Conservation (phyloP, 2,888 invertebrate genomes). For the Anorthoa munda region DNA sequence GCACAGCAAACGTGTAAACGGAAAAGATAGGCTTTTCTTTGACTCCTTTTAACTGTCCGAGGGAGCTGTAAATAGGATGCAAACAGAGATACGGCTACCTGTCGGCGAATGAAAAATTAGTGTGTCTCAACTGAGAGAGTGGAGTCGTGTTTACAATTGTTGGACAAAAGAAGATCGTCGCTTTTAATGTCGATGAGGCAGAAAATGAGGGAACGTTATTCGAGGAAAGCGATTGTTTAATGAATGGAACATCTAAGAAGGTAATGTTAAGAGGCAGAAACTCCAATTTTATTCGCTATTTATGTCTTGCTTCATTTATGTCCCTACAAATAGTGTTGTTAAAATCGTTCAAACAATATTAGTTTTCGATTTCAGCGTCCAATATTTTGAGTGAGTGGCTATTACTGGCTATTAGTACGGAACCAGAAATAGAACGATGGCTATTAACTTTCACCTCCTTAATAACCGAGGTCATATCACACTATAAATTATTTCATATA, state of each 20-base stretch:
- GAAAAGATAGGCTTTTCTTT: conserved; percentile 88
- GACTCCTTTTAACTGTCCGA: conserved; percentile 87
- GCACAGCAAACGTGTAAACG: conserved; percentile 87
- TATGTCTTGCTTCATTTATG: neutral
- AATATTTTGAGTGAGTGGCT: neutral
- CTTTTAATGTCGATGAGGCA: conserved; percentile 44
- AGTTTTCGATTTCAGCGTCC: neutral
- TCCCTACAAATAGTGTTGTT: neutral
- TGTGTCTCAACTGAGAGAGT: conserved; percentile 65
- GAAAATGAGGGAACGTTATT: conserved; percentile 30
- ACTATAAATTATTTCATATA: neutral
- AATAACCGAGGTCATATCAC: neutral
- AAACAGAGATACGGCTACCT: conserved; percentile 87
- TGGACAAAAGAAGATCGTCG: conserved; percentile 53
- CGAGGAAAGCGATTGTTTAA: conserved; percentile 27
- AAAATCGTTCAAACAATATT: neutral
- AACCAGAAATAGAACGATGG: neutral
- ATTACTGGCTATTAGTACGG: too few relatives aligned
- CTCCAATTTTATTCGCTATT: neutral
- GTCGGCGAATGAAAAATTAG: conserved; percentile 84
- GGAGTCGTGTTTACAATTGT: conserved; percentile 60
- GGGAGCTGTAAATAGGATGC: conserved; percentile 89
- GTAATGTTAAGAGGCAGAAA: neutral
- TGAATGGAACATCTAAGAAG: conserved; percentile 13
- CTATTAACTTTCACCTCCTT: conserved; percentile 4